These are phyloP conservation scores for Apostichopus californicus DNA, from an alignment of 35 echinoderm and acorn worm species.

Conservation along the genomic window DNA sequence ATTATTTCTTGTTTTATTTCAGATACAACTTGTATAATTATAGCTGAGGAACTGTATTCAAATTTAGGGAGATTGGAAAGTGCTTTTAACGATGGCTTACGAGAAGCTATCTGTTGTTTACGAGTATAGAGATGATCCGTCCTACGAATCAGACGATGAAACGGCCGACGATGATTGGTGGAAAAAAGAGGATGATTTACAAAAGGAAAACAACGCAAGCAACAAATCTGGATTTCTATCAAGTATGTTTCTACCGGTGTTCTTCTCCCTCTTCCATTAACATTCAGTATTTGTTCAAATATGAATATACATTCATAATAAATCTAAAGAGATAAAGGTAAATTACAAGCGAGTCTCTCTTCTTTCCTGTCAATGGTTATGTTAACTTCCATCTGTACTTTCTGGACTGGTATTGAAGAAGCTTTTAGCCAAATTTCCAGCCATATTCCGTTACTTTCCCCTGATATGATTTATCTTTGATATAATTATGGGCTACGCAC, in stretches of 20 bases:
- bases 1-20: neutral
- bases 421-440: no score
- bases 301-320: no score
- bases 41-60: neutral
- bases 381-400: no score
- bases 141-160: constrained; percentile 29
- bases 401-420: no score
- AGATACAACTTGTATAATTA: neutral
- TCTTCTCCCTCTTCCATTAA: no score
- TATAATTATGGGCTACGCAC: no score
- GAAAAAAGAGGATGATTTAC: constrained; percentile 3
- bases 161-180: constrained; percentile 19
- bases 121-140: constrained; percentile 42
- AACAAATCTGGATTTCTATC: neutral
- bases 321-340: no score
- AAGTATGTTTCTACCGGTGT: neutral
- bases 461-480: no score
- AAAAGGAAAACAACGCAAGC: constrained; percentile 13
- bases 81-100: constrained; percentile 34
- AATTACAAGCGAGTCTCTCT: no score
- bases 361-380: no score
- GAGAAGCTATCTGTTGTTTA: constrained; percentile 42
- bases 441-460: no score
- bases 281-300: no score
- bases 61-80: neutral